A percentile compares a stretch with the other conserved stretches of the same genome.
phyloP scores from a whole-genome alignment of 2,888 invertebrate genomes.

The Encarsia formosa region DNA sequence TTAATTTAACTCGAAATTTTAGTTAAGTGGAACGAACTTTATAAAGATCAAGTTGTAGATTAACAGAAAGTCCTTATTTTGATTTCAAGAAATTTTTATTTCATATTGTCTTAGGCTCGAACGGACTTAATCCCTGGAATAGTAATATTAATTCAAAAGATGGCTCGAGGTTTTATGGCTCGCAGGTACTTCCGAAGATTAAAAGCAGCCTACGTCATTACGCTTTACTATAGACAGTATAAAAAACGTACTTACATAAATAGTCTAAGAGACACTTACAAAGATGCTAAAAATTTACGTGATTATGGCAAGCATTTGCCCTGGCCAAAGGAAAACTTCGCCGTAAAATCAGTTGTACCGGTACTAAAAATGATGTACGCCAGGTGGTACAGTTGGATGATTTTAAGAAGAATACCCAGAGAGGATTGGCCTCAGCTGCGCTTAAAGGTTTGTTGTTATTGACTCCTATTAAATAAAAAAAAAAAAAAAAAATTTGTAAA shows the following conservation, averaged over 20 bases:
- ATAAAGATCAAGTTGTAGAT: too few relatives aligned
- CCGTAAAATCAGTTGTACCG: constrained; percentile 61
- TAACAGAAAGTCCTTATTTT: too few relatives aligned
- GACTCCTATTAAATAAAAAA: too few relatives aligned
- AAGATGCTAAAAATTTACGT: constrained; percentile 60
- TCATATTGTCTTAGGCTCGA: constrained; percentile 57
- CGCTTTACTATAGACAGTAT: constrained; percentile 74
- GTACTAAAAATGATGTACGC: constrained; percentile 63
- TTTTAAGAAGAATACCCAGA: constrained; percentile 74
- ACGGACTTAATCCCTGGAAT: constrained; percentile 86
- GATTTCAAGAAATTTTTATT: too few relatives aligned
- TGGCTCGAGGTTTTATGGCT: constrained; percentile 79
- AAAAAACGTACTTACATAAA: constrained; percentile 71
- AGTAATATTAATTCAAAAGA: constrained; percentile 89
- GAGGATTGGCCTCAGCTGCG: constrained; percentile 85
- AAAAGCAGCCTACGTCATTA: constrained; percentile 79
- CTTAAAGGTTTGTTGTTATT: constrained; percentile 57
- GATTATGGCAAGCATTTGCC: constrained; percentile 73
- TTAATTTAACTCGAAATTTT: too few relatives aligned
- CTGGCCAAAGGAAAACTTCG: constrained; percentile 80
- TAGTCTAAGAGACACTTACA: constrained; percentile 62
- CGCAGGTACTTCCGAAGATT: constrained; percentile 78
- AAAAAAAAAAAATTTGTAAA: too few relatives aligned
- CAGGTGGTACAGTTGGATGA: constrained; percentile 86
- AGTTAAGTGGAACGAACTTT: too few relatives aligned